A percentile compares a stretch with the other conserved stretches of the same genome.
Conservation (phyloP, 1,140 invertebrate genomes). For the Pinna nobilis region DNA sequence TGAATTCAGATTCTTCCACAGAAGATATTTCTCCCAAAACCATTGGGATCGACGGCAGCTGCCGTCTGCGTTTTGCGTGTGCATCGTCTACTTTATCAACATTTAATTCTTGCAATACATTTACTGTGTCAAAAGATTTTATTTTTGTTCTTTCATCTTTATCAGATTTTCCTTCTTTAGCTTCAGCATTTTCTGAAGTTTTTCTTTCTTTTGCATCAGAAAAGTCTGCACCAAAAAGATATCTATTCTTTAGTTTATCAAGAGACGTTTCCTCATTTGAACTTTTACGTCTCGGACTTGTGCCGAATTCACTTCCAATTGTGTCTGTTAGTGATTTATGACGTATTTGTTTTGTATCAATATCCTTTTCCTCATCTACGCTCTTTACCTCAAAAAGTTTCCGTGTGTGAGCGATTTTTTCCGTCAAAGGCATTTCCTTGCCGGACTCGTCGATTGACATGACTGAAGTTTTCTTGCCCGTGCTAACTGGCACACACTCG, state of each 20-base stretch:
- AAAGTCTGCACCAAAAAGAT: constrained; percentile 26
- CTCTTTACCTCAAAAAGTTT: constrained; percentile 11
- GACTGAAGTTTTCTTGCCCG: background rate
- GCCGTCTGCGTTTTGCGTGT: constrained; percentile 18
- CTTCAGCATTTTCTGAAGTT: constrained; percentile 4
- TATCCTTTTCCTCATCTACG: constrained; percentile 25
- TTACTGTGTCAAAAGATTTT: too few species aligned
- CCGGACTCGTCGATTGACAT: constrained; percentile 16
- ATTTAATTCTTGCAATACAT: constrained; percentile 2
- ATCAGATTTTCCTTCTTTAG: background rate
- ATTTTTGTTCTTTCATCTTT: too few species aligned
- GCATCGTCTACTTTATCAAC: background rate
- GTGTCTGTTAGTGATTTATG: constrained; percentile 1
- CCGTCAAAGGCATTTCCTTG: background rate
- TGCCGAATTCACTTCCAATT: background rate
- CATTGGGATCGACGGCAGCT: constrained; percentile 31
- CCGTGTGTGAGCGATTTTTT: constrained; percentile 8
- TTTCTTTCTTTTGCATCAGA: constrained; percentile 8
- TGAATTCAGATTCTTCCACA: too few species aligned
- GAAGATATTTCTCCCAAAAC: constrained; percentile 27
- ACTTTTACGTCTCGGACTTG: constrained; percentile 7
- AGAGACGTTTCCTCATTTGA: constrained; percentile 17
- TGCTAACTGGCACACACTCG: background rate
- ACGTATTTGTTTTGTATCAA: background rate
- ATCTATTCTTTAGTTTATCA: constrained; percentile 30